Evolutionary conservation across 1,140 invertebrate genomes (phyloP), one percentile per base, ranked within the genome.

Genomic region (Meloidogyne exigua): DNA sequence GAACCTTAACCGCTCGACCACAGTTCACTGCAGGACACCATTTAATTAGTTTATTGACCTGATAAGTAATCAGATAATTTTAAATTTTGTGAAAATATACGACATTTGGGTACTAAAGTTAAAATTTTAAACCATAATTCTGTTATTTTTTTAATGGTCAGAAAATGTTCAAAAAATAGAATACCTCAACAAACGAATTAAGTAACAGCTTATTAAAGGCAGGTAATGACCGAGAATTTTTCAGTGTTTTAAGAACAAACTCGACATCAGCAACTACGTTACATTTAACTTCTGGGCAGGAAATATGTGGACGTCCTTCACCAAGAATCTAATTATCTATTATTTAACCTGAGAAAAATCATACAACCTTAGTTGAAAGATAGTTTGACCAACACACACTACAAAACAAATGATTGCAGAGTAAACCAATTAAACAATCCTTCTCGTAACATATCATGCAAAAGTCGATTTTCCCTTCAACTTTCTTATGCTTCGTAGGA

Each of bases 21-120:
- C 96, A 99, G 89, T 98, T 95, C 11, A 95, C 93, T 39, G 93
- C 95, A 78, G 96, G 95, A 89, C 96, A 99, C 95, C 95, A 98
- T 85, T 94, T 92, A 82, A 98, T 89, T 83, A 96, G 89, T 80
- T 94, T 91, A 90, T 98, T 98, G 88, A 95, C 98, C 93, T 96
- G 83, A 28, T 89, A 87, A 81, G 12, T 15, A 3, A 36, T 23
- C 57, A n/a, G 36, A 57, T 1, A 36, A 57, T 23, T 49, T 21
- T 44, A 76, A 70, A n/a, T 7, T 57, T n/a, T n/a, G n/a, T n/a
- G n/a, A n/a, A n/a, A n/a, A n/a, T n/a, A n/a, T n/a, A n/a, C n/a
- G n/a, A n/a, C n/a, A n/a, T n/a, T n/a, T n/a, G n/a, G n/a, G n/a
- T n/a, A n/a, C n/a, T n/a, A n/a, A n/a, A n/a, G n/a, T n/a, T n/a